These are phyloP conservation scores for Beroe ovata DNA, from an alignment of 37 sponge, comb jelly and placozoan genomes.

Conservation along the genomic window DNA sequence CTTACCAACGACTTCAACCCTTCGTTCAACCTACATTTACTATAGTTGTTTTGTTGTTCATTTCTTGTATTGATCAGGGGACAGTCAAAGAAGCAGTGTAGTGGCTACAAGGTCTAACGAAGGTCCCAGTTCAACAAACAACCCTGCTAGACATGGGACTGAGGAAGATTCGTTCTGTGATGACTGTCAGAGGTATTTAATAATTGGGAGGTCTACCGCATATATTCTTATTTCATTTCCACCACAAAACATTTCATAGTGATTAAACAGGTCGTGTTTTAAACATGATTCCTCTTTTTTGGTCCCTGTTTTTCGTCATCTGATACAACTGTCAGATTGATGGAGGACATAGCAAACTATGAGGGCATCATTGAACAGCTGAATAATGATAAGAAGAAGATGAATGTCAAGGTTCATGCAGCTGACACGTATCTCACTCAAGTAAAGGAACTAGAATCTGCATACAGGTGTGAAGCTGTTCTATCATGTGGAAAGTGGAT, in stretches of 20 bases:
- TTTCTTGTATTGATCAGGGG: neutral
- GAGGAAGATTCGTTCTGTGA: neutral
- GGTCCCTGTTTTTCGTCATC: too few species aligned
- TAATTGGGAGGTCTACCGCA: too few species aligned
- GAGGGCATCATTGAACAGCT: conserved; percentile 37
- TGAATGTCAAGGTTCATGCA: conserved; percentile 61
- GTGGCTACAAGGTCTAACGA: neutral
- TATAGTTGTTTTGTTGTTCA: too few species aligned
- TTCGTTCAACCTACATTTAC: neutral
- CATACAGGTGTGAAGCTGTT: conserved; percentile 56
- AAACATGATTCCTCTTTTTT: too few species aligned
- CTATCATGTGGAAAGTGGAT: too few species aligned
- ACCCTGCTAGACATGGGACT: neutral
- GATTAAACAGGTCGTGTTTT: too few species aligned
- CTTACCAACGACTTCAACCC: too few species aligned
- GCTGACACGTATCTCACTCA: conserved; percentile 65
- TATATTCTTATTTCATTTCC: too few species aligned
- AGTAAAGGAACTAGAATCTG: conserved; percentile 62
- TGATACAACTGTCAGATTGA: conserved; percentile 8
- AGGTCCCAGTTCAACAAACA: neutral
- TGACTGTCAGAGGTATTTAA: neutral
- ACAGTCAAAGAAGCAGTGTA: neutral
- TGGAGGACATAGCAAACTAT: conserved; percentile 34
- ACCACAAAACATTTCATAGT: too few species aligned
- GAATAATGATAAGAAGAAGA: conserved; percentile 58